Conservation (phyloP, 2,113 vertebrate genomes). For the Bubo scandiacus region DNA sequence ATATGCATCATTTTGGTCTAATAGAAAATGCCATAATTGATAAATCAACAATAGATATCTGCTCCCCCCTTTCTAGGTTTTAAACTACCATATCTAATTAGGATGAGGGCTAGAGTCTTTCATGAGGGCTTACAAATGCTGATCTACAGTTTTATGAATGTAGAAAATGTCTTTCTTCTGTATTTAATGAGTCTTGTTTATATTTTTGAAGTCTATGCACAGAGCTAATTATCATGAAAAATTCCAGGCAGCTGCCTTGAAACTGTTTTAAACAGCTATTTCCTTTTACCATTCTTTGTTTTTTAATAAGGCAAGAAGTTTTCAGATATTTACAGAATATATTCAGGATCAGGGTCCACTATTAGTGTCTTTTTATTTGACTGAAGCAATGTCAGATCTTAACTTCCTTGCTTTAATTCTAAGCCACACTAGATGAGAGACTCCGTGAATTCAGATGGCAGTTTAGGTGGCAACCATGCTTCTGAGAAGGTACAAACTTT, state of each 20-base stretch:
- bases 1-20: neutral
- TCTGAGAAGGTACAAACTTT: neutral
- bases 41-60: constrained; percentile 31
- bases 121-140: constrained; percentile 34
- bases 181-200: constrained; percentile 45
- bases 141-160: constrained; percentile 30
- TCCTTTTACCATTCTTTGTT: neutral
- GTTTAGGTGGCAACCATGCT: neutral
- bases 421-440: neutral
- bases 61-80: neutral
- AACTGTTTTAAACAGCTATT: constrained; percentile 1
- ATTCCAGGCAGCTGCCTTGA: constrained; percentile 7
- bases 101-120: constrained; percentile 8
- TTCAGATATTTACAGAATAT: neutral
- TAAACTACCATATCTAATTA: constrained; percentile 43
- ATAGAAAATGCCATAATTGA: constrained; percentile 23
- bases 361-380: neutral
- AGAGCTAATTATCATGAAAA: constrained; percentile 35
- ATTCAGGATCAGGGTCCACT: neutral
- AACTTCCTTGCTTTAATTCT: neutral
- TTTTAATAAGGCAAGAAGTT: constrained; percentile 1
- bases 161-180: constrained; percentile 61
- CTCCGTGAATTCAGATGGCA: neutral
- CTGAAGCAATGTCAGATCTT: neutral
- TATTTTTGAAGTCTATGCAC: constrained; percentile 58